Evolutionary conservation across 1,140 invertebrate genomes (phyloP), one percentile per base, ranked within the genome.

Genomic region (Sarcophaga peregrina): DNA sequence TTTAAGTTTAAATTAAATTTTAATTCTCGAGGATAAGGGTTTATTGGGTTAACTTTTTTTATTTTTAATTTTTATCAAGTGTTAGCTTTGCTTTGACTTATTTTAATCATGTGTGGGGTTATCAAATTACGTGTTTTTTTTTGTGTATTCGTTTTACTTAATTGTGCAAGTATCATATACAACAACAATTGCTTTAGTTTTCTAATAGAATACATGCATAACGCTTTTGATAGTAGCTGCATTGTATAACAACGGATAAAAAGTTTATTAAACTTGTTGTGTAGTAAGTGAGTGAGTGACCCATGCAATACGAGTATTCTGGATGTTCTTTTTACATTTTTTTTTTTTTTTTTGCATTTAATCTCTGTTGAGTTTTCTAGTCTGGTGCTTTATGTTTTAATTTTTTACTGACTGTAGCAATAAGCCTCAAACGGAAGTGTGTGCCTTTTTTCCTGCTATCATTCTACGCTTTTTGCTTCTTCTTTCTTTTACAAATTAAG

Each of bases 231-330:
- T 37, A 37, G n/a, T 62, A 62, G 10, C n/a, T 62, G 10, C 6
- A 62, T 62, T 5, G 11, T 62, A 7, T 62, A 13, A 1, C 13
- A n/a, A 15, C 11, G 6, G 15, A 68, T 37, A 37, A 68, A 68
- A 20, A 68, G 62, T 68, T 68, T 68, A 68, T 68, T 68, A 68
- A 68, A 68, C 62, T 68, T 37, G 25, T 68, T 68, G 62, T 68
- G 10, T 20, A 68, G 62, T 37, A 37, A 37, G 25, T 37, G 25
- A 37, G 25, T 37, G 4, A 37, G 1, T 68, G 62, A 68, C 62
- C 62, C 62, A 68, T 68, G 17, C 2, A 20, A 20, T 17, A 9
- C 8, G 17, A 68, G 9, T 68, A 68, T 68, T 68, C 25, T 37
- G 25, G 25, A 37, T 68, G 62, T 68, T 20, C 62, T 68, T 20